These are phyloP conservation scores for Notodonta dromedarius DNA, from an alignment of 2,888 invertebrate species.

Conservation along the genomic window DNA sequence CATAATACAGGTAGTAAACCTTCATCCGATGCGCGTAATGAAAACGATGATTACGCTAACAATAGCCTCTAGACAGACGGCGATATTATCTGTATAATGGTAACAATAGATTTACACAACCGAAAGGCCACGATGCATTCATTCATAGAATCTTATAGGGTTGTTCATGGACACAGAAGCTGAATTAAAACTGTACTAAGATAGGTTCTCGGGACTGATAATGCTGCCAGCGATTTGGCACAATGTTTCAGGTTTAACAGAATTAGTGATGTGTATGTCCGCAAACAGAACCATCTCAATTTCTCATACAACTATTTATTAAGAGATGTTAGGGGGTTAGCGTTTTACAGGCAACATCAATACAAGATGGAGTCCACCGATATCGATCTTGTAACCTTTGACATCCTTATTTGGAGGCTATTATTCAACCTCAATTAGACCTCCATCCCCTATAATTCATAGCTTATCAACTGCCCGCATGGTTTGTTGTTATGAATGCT, in stretches of 20 bases:
- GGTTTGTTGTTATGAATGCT: conserved; percentile 20
- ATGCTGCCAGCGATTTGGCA: too few species aligned
- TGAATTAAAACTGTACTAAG: neutral
- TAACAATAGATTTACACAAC: conserved; percentile 35
- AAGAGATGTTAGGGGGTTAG: too few species aligned
- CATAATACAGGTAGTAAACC: conserved; percentile 10
- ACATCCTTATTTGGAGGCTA: conserved; percentile 13
- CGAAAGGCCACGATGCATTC: conserved; percentile 21
- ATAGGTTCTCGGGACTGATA: neutral
- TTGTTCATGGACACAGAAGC: conserved; percentile 4
- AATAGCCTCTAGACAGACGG: conserved; percentile 26
- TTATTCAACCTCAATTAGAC: conserved; percentile 30
- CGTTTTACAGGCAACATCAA: too few species aligned
- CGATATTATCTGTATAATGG: conserved; percentile 32
- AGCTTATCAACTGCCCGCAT: conserved; percentile 43
- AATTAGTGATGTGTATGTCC: too few species aligned
- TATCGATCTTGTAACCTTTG: neutral
- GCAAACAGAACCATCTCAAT: too few species aligned
- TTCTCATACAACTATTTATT: too few species aligned
- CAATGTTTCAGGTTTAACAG: too few species aligned
- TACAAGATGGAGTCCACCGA: neutral
- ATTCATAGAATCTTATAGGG: conserved; percentile 34
- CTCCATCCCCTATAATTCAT: conserved; percentile 34
- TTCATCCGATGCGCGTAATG: conserved; percentile 23
- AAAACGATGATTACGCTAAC: conserved; percentile 37